Conservation (phyloP, 2,888 invertebrate species). For the Drosophila rellima region DNA sequence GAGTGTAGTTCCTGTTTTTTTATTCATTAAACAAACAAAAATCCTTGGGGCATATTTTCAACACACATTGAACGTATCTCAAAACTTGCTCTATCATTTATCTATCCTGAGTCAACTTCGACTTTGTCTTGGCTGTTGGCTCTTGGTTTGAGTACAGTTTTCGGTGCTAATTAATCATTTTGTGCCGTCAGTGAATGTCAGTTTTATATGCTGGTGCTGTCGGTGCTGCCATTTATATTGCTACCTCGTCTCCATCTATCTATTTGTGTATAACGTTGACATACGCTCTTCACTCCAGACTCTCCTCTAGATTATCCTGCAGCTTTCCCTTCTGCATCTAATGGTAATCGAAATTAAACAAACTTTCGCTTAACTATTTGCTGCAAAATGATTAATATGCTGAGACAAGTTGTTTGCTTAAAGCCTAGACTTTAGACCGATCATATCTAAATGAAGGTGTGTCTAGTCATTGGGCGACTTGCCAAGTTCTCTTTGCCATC, state of each 20-base stretch:
- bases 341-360: constrained; percentile 76
- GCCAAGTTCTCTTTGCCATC: constrained; percentile 31
- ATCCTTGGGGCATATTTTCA: constrained; percentile 54
- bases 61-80: not conserved
- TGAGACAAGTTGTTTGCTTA: constrained; percentile 50
- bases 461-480: constrained; percentile 27
- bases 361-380: constrained; percentile 70
- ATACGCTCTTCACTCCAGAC: not conserved
- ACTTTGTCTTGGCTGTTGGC: not conserved
- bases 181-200: constrained; percentile 74
- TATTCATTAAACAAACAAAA: constrained; percentile 17
- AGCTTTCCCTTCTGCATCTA: not conserved
- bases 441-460: constrained; percentile 44
- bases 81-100: constrained; percentile 55
- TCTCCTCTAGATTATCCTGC: too few species aligned
- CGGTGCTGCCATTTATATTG: constrained; percentile 75
- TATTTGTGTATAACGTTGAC: not conserved
- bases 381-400: constrained; percentile 51
- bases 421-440: constrained; percentile 40
- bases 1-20: constrained; percentile 4
- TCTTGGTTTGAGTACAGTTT: constrained; percentile 12
- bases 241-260: constrained; percentile 27
- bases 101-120: constrained; percentile 36
- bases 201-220: constrained; percentile 81
- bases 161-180: constrained; percentile 73